Conservation (phyloP, 1,140 invertebrate species). For the Drosophila lacertosa region DNA sequence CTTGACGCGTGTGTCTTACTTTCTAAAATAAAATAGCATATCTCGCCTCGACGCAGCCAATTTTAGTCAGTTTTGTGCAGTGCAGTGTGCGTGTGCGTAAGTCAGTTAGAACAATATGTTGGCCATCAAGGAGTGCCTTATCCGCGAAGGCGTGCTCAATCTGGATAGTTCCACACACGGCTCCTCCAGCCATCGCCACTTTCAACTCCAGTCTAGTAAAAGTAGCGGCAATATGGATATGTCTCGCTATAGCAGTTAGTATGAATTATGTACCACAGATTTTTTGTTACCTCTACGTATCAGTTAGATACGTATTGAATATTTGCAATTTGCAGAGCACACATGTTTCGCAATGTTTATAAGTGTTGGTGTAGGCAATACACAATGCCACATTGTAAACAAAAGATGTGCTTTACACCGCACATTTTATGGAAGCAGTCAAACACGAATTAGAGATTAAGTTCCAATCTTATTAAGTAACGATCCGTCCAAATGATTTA, state of each 20-base stretch:
- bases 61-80: constrained; percentile 33
- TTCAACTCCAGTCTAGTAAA: constrained; percentile 58
- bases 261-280: constrained; percentile 22
- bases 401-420: background rate
- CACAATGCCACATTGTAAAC: background rate
- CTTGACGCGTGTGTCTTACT: constrained; percentile 70
- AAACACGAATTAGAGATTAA: background rate
- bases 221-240: constrained; percentile 70
- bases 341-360: background rate
- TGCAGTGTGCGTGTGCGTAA: constrained; percentile 5
- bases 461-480: background rate
- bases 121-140: constrained; percentile 81
- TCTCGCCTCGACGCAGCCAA: constrained; percentile 25
- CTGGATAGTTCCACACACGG: constrained; percentile 55
- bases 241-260: constrained; percentile 76
- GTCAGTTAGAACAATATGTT: constrained; percentile 53
- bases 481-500: background rate
- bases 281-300: background rate
- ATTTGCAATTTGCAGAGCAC: constrained; percentile 13
- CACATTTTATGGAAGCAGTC: background rate
- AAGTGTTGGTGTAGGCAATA: background rate
- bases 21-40: constrained; percentile 69
- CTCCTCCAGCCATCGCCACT: constrained; percentile 39
- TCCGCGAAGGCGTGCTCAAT: constrained; percentile 80
- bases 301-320: constrained; percentile 20